Conservation (phyloP, 2,888 invertebrate genomes). For the Caradrina clavipalpis region DNA sequence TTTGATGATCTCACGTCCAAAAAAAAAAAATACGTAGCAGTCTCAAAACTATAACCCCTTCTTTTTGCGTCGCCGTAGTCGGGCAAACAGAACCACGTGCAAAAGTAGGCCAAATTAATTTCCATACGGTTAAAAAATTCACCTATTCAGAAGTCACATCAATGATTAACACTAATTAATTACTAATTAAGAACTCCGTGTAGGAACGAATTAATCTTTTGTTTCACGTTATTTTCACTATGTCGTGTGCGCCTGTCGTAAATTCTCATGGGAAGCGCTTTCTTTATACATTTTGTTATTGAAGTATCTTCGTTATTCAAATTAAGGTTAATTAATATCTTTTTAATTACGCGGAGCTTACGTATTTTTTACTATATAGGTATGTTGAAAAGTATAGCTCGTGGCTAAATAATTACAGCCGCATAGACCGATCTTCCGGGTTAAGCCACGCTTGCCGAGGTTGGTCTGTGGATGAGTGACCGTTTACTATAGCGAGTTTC, state of each 20-base stretch:
- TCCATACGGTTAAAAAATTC: not conserved
- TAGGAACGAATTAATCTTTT: slow-evolving; percentile 27
- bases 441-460: too few species aligned
- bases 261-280: slow-evolving; percentile 41
- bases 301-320: slow-evolving; percentile 1
- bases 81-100: not conserved
- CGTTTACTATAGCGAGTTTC: too few species aligned
- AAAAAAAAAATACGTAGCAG: too few species aligned
- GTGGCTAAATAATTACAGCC: too few species aligned
- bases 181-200: slow-evolving; percentile 30
- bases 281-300: slow-evolving; percentile 27
- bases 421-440: too few species aligned
- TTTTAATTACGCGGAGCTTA: too few species aligned
- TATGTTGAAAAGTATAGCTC: too few species aligned
- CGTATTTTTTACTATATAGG: too few species aligned
- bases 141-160: slow-evolving; percentile 14
- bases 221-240: slow-evolving; percentile 44
- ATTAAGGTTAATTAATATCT: not conserved
- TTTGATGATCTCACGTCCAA: too few species aligned
- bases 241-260: slow-evolving; percentile 5
- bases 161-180: slow-evolving; percentile 40
- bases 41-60: too few species aligned
- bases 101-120: not conserved
- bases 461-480: too few species aligned
- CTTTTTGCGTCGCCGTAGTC: too few species aligned